Conservation (phyloP, 2,797 vertebrate species). For the Sebastes iracundus region DNA sequence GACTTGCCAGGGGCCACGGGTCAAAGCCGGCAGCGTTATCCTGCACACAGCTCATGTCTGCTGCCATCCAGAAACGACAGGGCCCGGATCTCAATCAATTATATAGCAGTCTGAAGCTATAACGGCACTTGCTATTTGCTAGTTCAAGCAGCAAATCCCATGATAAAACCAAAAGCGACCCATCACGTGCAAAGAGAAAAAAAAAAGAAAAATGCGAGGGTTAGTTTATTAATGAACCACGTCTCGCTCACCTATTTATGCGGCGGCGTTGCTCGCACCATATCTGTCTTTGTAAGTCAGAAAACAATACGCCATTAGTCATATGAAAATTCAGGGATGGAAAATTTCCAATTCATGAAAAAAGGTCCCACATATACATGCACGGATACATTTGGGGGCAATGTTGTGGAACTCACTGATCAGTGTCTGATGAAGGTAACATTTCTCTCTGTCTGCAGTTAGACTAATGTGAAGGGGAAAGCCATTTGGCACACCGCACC, state of each 20-base stretch:
- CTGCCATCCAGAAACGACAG: conserved; percentile 43
- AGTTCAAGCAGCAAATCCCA: conserved; percentile 72
- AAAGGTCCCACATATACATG: conserved; percentile 56
- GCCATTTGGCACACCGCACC: conserved; percentile 65
- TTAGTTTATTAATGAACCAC: conserved; percentile 74
- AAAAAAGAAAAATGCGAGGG: conserved; percentile 62
- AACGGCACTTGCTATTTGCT: conserved; percentile 57
- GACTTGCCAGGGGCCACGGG: conserved; percentile 35
- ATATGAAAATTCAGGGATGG: conserved; percentile 64
- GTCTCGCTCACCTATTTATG: conserved; percentile 65
- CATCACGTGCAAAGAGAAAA: conserved; percentile 46
- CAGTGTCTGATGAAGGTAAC: conserved; percentile 72
- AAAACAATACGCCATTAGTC: conserved; percentile 76
- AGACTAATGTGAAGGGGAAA: conserved; percentile 70
- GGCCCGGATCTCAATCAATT: conserved; percentile 68
- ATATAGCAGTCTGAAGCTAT: conserved; percentile 44
- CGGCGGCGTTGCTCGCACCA: conserved; percentile 38
- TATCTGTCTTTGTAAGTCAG: conserved; percentile 72
- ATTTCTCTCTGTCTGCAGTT: conserved; percentile 72
- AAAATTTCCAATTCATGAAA: conserved; percentile 75
- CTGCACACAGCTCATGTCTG: conserved; percentile 41
- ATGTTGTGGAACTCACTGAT: conserved; percentile 71
- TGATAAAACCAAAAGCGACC: conserved; percentile 72
- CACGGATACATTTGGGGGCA: conserved; percentile 48
- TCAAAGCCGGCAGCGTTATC: conserved; percentile 51